Conservation (phyloP, 2,888 invertebrate species). For the Meloe dianella region DNA sequence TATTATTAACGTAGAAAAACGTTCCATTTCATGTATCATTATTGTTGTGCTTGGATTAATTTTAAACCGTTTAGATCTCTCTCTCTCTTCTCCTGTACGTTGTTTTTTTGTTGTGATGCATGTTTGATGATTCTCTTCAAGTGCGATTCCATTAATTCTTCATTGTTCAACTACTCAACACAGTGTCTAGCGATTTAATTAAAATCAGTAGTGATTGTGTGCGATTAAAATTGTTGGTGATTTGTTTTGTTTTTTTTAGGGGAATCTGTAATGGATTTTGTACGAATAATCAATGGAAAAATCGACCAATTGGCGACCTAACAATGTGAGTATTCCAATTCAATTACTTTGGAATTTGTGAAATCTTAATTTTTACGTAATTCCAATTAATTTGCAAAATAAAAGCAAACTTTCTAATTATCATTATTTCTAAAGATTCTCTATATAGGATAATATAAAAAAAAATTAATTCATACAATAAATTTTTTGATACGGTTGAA, state of each 20-base stretch:
- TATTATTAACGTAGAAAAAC: not conserved
- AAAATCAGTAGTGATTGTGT: too few relatives aligned
- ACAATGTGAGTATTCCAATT: not conserved
- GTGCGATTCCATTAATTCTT: not conserved
- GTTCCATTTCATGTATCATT: slow-evolving; percentile 1
- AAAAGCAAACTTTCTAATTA: not conserved
- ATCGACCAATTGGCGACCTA: not conserved
- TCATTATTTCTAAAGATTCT: not conserved
- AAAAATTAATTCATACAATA: not conserved
- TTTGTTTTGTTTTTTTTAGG: too few relatives aligned
- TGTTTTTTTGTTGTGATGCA: not conserved
- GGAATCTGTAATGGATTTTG: too few relatives aligned
- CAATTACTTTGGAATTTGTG: not conserved
- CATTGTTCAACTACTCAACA: not conserved
- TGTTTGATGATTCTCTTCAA: not conserved
- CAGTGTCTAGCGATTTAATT: too few relatives aligned
- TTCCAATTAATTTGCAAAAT: not conserved
- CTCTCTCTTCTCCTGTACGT: not conserved
- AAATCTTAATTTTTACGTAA: slow-evolving; percentile 1
- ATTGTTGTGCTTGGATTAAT: slow-evolving; percentile 3
- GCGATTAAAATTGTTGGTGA: too few relatives aligned
- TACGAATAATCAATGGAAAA: too few relatives aligned
- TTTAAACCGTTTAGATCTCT: not conserved
- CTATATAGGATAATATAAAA: too few relatives aligned
- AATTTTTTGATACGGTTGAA: slow-evolving; percentile 20